These are phyloP conservation scores for Mellilla xanthometata DNA, from an alignment of 2,888 invertebrate genomes.

Conservation along the genomic window DNA sequence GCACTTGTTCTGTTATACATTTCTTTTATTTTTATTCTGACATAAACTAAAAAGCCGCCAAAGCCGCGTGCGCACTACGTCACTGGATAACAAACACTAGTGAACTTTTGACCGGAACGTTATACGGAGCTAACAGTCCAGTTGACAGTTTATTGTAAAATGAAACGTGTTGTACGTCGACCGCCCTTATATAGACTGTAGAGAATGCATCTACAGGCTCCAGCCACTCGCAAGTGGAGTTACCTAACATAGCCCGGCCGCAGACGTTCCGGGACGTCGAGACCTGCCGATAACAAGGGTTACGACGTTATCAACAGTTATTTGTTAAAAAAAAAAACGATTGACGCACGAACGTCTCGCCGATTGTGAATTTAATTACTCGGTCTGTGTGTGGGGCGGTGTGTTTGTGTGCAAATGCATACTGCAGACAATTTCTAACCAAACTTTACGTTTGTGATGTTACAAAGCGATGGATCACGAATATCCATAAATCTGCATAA, in stretches of 20 bases:
- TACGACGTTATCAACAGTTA: slow-evolving; percentile 69
- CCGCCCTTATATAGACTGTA: slow-evolving; percentile 62
- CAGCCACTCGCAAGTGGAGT: slow-evolving; percentile 37
- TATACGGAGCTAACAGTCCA: slow-evolving; percentile 40
- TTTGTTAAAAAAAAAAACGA: slow-evolving; percentile 73
- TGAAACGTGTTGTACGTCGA: slow-evolving; percentile 46
- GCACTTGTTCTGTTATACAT: slow-evolving; percentile 78
- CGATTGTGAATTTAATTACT: slow-evolving; percentile 48
- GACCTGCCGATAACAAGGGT: slow-evolving; percentile 77
- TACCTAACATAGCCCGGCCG: slow-evolving; percentile 61
- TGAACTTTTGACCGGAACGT: slow-evolving; percentile 28
- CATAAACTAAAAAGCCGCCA: slow-evolving; percentile 5
- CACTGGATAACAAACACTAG: slow-evolving; percentile 8
- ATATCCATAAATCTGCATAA: too few species aligned
- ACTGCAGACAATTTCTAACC: slow-evolving; percentile 4
- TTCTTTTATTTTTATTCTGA: too few species aligned
- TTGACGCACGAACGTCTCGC: slow-evolving; percentile 76
- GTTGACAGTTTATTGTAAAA: slow-evolving; percentile 50
- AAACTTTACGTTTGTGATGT: slow-evolving; percentile 1
- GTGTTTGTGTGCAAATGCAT: slow-evolving; percentile 17
- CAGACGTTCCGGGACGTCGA: slow-evolving; percentile 80
- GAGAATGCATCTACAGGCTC: slow-evolving; percentile 54
- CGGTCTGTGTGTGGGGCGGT: slow-evolving; percentile 28
- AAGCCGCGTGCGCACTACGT: slow-evolving; percentile 34
- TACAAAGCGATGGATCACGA: background rate